Conservation (phyloP, 2,888 invertebrate genomes). For the Sthenelais limicola region DNA sequence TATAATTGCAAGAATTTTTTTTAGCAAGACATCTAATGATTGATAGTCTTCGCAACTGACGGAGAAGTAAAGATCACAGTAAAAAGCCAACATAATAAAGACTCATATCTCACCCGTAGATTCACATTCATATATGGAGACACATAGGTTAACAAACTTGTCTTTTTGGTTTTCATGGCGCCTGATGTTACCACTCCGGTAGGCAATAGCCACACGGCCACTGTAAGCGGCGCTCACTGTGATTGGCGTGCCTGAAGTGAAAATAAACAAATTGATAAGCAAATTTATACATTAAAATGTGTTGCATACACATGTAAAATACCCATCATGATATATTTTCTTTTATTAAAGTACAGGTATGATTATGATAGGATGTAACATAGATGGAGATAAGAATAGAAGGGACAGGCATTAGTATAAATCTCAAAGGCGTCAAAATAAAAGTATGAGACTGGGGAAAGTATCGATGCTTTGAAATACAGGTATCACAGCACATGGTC, state of each 20-base stretch:
- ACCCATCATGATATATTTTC: too few species aligned
- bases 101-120: slow-evolving; percentile 84
- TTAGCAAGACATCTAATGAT: too few species aligned
- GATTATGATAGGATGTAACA: too few species aligned
- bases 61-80: too few species aligned
- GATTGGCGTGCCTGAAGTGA: slow-evolving; percentile 67
- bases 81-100: too few species aligned
- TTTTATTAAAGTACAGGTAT: too few species aligned
- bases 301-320: too few species aligned
- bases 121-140: slow-evolving; percentile 99
- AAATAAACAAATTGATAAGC: neutral
- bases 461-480: neutral
- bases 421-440: neutral
- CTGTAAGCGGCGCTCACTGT: slow-evolving; percentile 94
- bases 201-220: slow-evolving; percentile 96
- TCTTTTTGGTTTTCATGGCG: slow-evolving; percentile 55
- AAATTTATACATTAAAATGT: too few species aligned
- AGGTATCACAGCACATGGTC: too few species aligned
- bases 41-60: too few species aligned
- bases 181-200: slow-evolving; percentile 77
- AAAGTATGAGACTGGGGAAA: neutral
- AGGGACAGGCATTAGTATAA: neutral
- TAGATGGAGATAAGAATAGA: too few species aligned
- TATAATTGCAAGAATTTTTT: too few species aligned
- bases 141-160: slow-evolving; percentile 73